phyloP scores from a whole-genome alignment of 1,140 invertebrate genomes.

The Drosophila suzukii region DNA sequence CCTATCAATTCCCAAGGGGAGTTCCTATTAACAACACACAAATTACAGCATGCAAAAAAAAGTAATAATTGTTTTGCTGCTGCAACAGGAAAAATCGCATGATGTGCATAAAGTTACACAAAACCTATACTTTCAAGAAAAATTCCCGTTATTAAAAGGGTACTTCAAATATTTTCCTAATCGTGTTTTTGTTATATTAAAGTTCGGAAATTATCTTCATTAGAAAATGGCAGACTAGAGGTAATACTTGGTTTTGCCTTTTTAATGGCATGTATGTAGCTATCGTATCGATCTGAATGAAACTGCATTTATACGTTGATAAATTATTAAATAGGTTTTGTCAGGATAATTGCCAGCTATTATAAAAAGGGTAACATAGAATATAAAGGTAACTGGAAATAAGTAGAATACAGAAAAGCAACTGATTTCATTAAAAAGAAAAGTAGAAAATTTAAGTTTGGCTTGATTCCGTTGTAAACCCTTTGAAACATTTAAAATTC shows the following conservation, averaged over 20 bases:
- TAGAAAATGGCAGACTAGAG: neutral
- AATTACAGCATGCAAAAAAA: conserved; percentile 51
- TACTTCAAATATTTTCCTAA: neutral
- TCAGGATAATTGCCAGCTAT: neutral
- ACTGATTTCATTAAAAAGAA: neutral
- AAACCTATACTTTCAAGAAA: neutral
- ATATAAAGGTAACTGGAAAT: too few relatives aligned
- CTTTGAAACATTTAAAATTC: too few relatives aligned
- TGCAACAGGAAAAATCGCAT: conserved; percentile 36
- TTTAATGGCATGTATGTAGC: neutral
- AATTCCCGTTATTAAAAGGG: neutral
- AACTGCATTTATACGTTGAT: neutral
- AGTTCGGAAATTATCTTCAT: too few relatives aligned
- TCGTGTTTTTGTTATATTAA: neutral
- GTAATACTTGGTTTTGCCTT: too few relatives aligned
- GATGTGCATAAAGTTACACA: conserved; percentile 14
- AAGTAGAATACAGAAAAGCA: too few relatives aligned
- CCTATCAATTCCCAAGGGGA: conserved; percentile 48
- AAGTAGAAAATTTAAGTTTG: too few relatives aligned
- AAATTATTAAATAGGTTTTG: neutral
- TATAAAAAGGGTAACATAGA: neutral
- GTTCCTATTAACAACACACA: conserved; percentile 40
- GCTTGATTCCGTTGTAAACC: too few relatives aligned
- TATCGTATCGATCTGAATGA: neutral
- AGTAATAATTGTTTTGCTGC: conserved; percentile 11